Evolutionary conservation across 1,140 invertebrate genomes (phyloP).

Genomic region (Helicoverpa armigera): DNA sequence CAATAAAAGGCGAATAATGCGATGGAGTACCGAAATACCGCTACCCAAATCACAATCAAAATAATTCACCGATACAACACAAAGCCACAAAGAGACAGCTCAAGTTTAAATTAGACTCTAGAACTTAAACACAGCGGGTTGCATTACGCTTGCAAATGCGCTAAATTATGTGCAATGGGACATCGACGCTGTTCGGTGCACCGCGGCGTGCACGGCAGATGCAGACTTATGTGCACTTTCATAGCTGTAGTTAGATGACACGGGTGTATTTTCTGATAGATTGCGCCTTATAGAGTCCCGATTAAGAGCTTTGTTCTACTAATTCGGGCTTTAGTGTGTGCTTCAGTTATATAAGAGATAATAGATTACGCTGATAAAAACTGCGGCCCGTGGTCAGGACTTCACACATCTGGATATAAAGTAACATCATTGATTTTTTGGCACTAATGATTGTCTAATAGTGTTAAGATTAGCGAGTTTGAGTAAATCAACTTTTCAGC

Average conservation of each 20-base stretch:
- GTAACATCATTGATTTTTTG: no score
- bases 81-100: slow-evolving; percentile 14
- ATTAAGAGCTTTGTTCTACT: no score
- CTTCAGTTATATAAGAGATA: no score
- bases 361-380: no score
- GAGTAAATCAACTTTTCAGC: no score
- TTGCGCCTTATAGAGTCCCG: no score
- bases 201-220: neutral
- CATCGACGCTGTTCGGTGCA: neutral
- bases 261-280: neutral
- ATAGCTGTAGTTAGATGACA: neutral
- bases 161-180: slow-evolving; percentile 51
- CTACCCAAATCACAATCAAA: neutral
- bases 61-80: slow-evolving; percentile 10
- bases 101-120: slow-evolving; percentile 42
- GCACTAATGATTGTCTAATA: no score
- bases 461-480: no score
- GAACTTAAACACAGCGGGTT: slow-evolving; percentile 17
- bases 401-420: no score
- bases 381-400: no score
- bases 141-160: slow-evolving; percentile 51
- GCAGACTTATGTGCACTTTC: slow-evolving; percentile 23
- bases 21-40: neutral
- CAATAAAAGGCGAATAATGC: no score
- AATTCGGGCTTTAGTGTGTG: no score